phyloP scores from a whole-genome alignment of 2,888 invertebrate species.

The Dryomyza anilis region DNA sequence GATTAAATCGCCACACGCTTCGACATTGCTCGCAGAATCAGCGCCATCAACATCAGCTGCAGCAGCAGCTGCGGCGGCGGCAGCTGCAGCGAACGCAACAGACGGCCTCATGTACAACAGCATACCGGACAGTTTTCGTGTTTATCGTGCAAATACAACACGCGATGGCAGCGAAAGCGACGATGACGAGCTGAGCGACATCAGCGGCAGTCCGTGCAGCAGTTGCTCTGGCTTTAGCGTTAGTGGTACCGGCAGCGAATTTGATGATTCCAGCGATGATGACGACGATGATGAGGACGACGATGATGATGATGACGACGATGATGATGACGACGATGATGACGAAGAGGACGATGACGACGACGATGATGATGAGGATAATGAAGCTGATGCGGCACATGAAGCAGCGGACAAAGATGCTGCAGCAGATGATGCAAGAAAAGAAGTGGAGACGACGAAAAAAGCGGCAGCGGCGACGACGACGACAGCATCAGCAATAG shows the following conservation, averaged over 20 bases:
- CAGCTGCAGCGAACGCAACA: constrained; percentile 26
- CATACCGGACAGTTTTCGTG: constrained; percentile 65
- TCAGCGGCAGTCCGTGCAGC: constrained; percentile 59
- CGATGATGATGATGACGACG: constrained; percentile 53
- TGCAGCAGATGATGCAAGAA: neutral
- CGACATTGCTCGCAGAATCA: constrained; percentile 26
- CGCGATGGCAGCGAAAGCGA: constrained; percentile 59
- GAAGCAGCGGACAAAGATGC: constrained; percentile 1
- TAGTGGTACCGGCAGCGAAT: constrained; percentile 58
- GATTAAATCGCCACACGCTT: constrained; percentile 52
- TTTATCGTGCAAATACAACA: constrained; percentile 62
- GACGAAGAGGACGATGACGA: constrained; percentile 32
- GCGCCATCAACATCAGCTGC: constrained; percentile 23
- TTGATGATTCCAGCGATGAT: constrained; percentile 57
- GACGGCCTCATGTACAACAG: constrained; percentile 27
- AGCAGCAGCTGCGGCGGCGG: constrained; percentile 18
- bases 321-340: constrained; percentile 50
- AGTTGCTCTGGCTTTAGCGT: constrained; percentile 59
- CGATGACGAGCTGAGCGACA: constrained; percentile 52
- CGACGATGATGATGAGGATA: constrained; percentile 34
- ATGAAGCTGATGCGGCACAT: constrained; percentile 35
- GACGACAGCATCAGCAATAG: no score
- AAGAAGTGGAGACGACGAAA: neutral
- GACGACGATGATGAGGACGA: constrained; percentile 58
- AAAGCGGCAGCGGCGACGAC: constrained; percentile 32